A percentile compares a stretch with the other conserved stretches of the same genome.
phyloP scores from a whole-genome alignment of 2,113 vertebrate species.

The Tychaedon coryphoeus region DNA sequence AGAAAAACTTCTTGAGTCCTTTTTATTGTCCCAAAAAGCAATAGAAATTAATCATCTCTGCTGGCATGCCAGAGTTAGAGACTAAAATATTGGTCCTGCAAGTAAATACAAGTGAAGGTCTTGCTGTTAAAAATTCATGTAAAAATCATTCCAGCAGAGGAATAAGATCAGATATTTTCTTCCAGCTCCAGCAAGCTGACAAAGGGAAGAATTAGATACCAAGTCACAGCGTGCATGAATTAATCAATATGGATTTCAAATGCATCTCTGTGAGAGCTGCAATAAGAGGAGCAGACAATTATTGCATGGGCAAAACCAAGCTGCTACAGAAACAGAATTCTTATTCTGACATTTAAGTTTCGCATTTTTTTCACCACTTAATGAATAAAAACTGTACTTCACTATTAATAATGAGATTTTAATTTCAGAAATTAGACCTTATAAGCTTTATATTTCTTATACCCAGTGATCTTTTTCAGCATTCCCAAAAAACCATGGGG shows the following conservation, averaged over 20 bases:
- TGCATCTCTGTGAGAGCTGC: background rate
- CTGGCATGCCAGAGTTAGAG: background rate
- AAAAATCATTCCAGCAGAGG: background rate
- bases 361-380: background rate
- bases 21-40: background rate
- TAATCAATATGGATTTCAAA: slow-evolving; percentile 33
- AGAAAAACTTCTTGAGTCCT: background rate
- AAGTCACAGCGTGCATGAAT: background rate
- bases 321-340: background rate
- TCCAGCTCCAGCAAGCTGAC: background rate
- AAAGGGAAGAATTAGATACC: background rate
- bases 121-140: background rate
- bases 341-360: background rate
- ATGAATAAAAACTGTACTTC: background rate
- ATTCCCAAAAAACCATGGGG: slow-evolving; percentile 14
- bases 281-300: background rate
- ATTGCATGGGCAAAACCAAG: background rate
- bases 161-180: slow-evolving; percentile 13
- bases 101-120: background rate
- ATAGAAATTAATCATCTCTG: background rate
- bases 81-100: background rate
- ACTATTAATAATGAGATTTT: background rate
- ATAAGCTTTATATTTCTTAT: background rate
- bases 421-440: background rate
- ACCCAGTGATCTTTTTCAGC: slow-evolving; percentile 45